Evolutionary conservation across 2,888 invertebrate species (phyloP).

Genomic region (Beris chalybata): DNA sequence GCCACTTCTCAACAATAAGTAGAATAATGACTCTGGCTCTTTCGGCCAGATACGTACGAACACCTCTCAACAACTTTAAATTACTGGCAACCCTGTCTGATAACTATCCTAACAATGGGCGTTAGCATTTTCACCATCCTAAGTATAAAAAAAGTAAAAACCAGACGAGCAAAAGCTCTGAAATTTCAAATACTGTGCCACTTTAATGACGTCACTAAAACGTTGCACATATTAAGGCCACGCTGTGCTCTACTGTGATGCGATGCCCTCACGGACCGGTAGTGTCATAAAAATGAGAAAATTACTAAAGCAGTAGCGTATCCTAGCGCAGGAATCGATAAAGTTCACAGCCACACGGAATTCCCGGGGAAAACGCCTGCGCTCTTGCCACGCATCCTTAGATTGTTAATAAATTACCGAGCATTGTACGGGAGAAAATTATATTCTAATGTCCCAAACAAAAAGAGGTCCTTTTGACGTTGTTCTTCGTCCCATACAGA

Average conservation of each 20-base stretch:
- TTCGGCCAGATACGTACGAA: too few species aligned
- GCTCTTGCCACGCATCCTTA: conserved; percentile 45
- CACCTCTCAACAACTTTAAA: too few species aligned
- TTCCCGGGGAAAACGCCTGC: conserved; percentile 57
- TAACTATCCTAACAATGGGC: conserved; percentile 29
- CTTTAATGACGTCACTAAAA: conserved; percentile 28
- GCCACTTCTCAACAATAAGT: too few species aligned
- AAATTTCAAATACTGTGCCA: conserved; percentile 3
- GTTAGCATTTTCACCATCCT: conserved; percentile 24
- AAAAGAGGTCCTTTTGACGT: conserved; percentile 13
- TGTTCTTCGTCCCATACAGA: conserved; percentile 11
- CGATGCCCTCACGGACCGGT: too few species aligned
- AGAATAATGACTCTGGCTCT: too few species aligned
- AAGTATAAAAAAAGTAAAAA: conserved; percentile 19
- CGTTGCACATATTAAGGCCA: conserved; percentile 20
- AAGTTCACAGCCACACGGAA: conserved; percentile 42
- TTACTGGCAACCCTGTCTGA: conserved; percentile 22
- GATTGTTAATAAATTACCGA: conserved; percentile 47
- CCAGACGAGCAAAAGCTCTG: conserved; percentile 19
- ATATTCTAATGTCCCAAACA: conserved; percentile 37
- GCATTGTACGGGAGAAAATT: conserved; percentile 28
- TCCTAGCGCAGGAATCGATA: conserved; percentile 37
- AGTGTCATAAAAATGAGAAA: not conserved
- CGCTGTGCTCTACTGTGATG: too few species aligned
- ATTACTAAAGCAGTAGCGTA: conserved; percentile 11